Percentiles rank a stretch among this genome's conserved stretches.
phyloP scores from a whole-genome alignment of 1,140 invertebrate species.

The Megalopta genalis region DNA sequence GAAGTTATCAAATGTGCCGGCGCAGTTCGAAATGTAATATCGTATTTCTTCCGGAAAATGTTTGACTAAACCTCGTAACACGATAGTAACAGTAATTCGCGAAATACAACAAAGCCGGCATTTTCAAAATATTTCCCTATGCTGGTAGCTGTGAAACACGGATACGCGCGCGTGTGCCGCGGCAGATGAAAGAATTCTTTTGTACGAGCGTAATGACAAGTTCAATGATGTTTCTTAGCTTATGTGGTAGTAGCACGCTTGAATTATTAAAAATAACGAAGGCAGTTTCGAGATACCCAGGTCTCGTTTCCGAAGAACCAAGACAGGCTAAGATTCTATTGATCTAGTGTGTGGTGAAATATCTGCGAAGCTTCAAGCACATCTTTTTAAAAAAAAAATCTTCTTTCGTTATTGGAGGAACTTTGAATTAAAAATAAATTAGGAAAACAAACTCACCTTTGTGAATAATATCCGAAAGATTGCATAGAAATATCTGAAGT shows the following conservation, averaged over 20 bases:
- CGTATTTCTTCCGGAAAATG: too few relatives aligned
- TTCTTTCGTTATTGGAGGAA: not conserved
- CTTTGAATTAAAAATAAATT: not conserved
- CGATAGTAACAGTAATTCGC: too few relatives aligned
- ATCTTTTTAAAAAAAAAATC: conserved; percentile 16
- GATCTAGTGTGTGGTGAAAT: conserved; percentile 38
- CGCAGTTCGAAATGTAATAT: too few relatives aligned
- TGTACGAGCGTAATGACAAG: not conserved
- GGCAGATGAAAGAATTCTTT: too few relatives aligned
- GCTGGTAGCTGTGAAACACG: not conserved
- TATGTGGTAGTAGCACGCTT: conserved; percentile 26
- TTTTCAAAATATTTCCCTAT: not conserved
- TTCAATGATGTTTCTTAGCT: conserved; percentile 19
- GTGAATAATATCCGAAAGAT: too few relatives aligned
- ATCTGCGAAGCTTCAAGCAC: conserved; percentile 4
- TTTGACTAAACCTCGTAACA: too few relatives aligned
- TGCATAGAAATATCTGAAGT: too few relatives aligned
- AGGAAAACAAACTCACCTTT: too few relatives aligned
- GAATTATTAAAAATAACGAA: conserved; percentile 64
- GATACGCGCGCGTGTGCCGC: too few relatives aligned
- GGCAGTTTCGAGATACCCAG: conserved; percentile 10
- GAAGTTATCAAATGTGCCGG: too few relatives aligned
- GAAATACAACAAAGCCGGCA: not conserved
- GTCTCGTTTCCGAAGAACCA: conserved; percentile 21
- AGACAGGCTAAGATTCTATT: conserved; percentile 26